Evolutionary conservation across 2,888 invertebrate genomes (phyloP).

Genomic region (Phyllotreta striolata): DNA sequence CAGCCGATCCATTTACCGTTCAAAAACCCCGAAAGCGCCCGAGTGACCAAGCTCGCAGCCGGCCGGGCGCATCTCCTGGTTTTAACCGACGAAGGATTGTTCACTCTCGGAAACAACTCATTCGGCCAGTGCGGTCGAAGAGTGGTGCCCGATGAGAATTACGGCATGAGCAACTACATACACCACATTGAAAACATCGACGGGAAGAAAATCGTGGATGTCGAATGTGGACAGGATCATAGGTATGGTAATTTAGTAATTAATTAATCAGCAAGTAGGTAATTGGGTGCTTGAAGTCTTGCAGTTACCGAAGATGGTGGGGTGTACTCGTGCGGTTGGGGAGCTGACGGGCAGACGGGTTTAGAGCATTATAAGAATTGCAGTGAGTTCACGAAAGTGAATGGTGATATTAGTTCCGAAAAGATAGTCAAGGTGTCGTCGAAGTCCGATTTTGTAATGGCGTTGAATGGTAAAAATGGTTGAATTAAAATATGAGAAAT

Average conservation of each 20-base stretch:
- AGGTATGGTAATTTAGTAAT: constrained; percentile 63
- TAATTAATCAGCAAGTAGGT: constrained; percentile 5
- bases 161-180: constrained; percentile 70
- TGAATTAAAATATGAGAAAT: too few relatives aligned
- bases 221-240: constrained; percentile 93
- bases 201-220: constrained; percentile 68
- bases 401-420: constrained; percentile 85
- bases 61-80: constrained; percentile 89
- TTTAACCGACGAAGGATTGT: constrained; percentile 79
- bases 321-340: constrained; percentile 91
- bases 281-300: constrained; percentile 64
- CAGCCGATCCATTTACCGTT: constrained; percentile 76
- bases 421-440: constrained; percentile 82
- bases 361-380: constrained; percentile 73
- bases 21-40: constrained; percentile 65
- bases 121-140: constrained; percentile 93
- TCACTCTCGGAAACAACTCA: constrained; percentile 85
- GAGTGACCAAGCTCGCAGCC: constrained; percentile 71
- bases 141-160: constrained; percentile 79
- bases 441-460: constrained; percentile 86
- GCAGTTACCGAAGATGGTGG: constrained; percentile 81
- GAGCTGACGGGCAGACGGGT: constrained; percentile 95
- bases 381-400: constrained; percentile 67
- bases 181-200: constrained; percentile 72
- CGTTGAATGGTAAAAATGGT: constrained; percentile 61